Evolutionary conservation across 1,140 invertebrate genomes (phyloP).

Genomic region (Gonatopus flavifemur): DNA sequence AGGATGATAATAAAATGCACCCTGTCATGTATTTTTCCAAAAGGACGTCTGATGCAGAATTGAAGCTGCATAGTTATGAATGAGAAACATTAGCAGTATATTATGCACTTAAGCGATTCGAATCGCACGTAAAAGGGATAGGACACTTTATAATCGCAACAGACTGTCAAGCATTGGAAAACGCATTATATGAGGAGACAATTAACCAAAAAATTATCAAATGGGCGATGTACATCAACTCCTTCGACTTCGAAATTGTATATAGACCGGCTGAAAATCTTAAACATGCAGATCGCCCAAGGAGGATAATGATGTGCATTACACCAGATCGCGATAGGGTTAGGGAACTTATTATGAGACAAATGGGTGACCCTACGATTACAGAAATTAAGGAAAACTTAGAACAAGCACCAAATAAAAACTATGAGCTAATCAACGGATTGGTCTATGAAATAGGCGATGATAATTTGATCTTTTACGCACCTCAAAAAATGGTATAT

Average conservation of each 20-base stretch:
- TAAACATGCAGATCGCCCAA: neutral
- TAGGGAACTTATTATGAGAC: too few species aligned
- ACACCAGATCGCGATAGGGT: too few species aligned
- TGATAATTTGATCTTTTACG: too few species aligned
- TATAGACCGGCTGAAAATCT: neutral
- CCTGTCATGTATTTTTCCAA: neutral
- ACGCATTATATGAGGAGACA: neutral
- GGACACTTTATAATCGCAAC: neutral
- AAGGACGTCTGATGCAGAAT: neutral
- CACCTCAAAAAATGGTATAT: too few species aligned
- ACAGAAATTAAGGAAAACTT: too few species aligned
- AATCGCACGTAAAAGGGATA: neutral
- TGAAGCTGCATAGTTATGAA: neutral
- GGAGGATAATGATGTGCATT: too few species aligned
- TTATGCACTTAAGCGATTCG: neutral
- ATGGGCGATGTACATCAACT: neutral
- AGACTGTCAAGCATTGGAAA: neutral
- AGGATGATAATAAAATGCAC: neutral
- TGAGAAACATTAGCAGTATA: neutral
- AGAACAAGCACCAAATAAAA: too few species aligned
- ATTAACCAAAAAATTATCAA: neutral
- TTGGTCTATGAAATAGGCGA: too few species aligned
- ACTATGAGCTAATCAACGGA: too few species aligned
- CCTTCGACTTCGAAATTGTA: neutral
- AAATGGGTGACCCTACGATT: too few species aligned